A percentile compares a stretch with the other conserved stretches of the same genome.
Conservation (phyloP, 2,888 invertebrate species). For the Perizoma affinitatum region DNA sequence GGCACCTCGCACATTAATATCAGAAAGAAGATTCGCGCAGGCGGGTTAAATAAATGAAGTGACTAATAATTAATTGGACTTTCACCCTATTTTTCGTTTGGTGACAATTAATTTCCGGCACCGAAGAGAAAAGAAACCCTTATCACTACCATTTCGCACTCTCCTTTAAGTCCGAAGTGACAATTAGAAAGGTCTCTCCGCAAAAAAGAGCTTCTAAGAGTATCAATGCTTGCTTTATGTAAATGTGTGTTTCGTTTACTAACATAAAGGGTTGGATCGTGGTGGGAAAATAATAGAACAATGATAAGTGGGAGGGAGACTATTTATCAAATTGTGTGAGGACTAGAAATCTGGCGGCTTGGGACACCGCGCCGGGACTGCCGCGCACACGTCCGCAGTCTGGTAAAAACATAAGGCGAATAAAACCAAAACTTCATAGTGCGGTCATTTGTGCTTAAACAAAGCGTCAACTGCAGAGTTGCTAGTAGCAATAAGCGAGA, state of each 20-base stretch:
- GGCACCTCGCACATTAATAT: slow-evolving; percentile 75
- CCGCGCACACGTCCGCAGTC: slow-evolving; percentile 46
- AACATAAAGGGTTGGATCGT: slow-evolving; percentile 29
- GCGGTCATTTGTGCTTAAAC: slow-evolving; percentile 82
- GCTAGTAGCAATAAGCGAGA: slow-evolving; percentile 79
- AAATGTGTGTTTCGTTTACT: slow-evolving; percentile 39
- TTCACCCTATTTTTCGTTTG: slow-evolving; percentile 83
- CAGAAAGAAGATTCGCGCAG: slow-evolving; percentile 70
- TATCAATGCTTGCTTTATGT: slow-evolving; percentile 40
- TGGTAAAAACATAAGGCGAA: slow-evolving; percentile 69
- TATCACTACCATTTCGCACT: slow-evolving; percentile 77
- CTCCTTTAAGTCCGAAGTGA: slow-evolving; percentile 67
- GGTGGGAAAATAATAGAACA: slow-evolving; percentile 40
- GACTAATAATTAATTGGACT: slow-evolving; percentile 84
- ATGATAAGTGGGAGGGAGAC: slow-evolving; percentile 50
- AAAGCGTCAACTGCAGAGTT: slow-evolving; percentile 82
- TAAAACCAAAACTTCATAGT: slow-evolving; percentile 76
- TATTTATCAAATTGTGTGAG: slow-evolving; percentile 65
- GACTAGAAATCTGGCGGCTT: slow-evolving; percentile 36
- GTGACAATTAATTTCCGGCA: slow-evolving; percentile 83
- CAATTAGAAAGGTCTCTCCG: slow-evolving; percentile 62
- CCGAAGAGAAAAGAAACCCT: slow-evolving; percentile 80
- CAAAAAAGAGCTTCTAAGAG: slow-evolving; percentile 48
- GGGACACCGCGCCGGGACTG: slow-evolving; percentile 31
- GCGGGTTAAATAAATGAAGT: slow-evolving; percentile 83